Percentiles rank a stretch among this genome's conserved stretches.
Conservation (phyloP, 2,888 invertebrate species). For the Rotaria socialis region DNA sequence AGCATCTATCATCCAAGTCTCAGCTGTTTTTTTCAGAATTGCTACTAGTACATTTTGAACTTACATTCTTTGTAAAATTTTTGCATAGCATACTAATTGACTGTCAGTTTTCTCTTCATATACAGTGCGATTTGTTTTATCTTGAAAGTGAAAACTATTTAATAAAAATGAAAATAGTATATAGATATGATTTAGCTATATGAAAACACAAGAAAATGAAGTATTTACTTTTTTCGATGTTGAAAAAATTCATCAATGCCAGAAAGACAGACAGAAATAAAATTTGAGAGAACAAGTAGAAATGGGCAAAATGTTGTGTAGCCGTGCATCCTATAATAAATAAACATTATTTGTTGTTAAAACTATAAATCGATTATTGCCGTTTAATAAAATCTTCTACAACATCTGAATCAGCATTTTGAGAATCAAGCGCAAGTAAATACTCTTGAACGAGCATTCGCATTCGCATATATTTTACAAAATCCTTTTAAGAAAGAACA, state of each 20-base stretch:
- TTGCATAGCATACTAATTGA: conserved; percentile 60
- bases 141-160: neutral
- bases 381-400: conserved; percentile 70
- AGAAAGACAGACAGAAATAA: conserved; percentile 73
- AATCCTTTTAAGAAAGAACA: conserved; percentile 63
- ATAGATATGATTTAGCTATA: too few relatives aligned
- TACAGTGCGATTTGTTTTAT: conserved; percentile 34
- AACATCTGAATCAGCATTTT: conserved; percentile 69
- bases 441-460: conserved; percentile 72
- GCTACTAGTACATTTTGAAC: conserved; percentile 47
- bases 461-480: conserved; percentile 72
- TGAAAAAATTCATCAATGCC: conserved; percentile 66
- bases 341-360: neutral
- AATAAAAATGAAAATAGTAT: neutral
- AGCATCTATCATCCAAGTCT: too few relatives aligned
- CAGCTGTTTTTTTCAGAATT: too few relatives aligned
- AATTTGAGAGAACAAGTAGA: conserved; percentile 73
- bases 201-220: neutral
- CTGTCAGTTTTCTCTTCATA: conserved; percentile 56
- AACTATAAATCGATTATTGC: conserved; percentile 51
- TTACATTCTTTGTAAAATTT: conserved; percentile 62
- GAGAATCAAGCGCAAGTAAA: conserved; percentile 69
- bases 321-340: conserved; percentile 65
- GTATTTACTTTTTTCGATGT: conserved; percentile 54
- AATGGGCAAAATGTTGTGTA: conserved; percentile 71